Conservation (phyloP, 2,888 invertebrate species). For the Opisthograptis luteolata region DNA sequence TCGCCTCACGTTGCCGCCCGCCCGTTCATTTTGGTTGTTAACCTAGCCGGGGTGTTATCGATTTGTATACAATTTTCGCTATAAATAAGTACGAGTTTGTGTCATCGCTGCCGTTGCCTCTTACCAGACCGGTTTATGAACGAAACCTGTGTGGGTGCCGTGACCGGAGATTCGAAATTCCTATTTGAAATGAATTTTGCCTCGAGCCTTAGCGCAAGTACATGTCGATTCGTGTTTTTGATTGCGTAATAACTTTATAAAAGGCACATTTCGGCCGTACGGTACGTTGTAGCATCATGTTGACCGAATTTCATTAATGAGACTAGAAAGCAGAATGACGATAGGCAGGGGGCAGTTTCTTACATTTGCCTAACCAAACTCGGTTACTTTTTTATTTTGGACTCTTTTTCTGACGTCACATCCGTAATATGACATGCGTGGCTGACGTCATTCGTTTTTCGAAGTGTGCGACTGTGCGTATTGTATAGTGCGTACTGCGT, state of each 20-base stretch:
- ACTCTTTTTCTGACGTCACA: too few species aligned
- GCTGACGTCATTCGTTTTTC: too few species aligned
- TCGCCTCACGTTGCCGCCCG: slow-evolving; percentile 42
- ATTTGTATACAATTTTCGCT: slow-evolving; percentile 80
- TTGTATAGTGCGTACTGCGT: too few species aligned
- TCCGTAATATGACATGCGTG: too few species aligned
- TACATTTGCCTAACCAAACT: too few species aligned
- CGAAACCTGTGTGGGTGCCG: slow-evolving; percentile 68
- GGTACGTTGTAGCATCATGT: slow-evolving; percentile 43
- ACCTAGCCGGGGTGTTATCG: slow-evolving; percentile 66
- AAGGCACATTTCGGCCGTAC: slow-evolving; percentile 32
- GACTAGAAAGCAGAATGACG: slow-evolving; percentile 2
- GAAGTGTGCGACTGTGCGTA: too few species aligned
- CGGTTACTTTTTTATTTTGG: too few species aligned
- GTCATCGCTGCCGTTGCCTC: slow-evolving; percentile 62
- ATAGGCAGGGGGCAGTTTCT: not conserved
- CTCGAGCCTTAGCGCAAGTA: slow-evolving; percentile 19
- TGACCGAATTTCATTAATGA: slow-evolving; percentile 9
- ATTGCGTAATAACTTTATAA: slow-evolving; percentile 66
- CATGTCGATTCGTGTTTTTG: slow-evolving; percentile 41
- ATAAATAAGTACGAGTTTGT: slow-evolving; percentile 79
- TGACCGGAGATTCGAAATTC: slow-evolving; percentile 63
- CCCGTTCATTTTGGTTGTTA: slow-evolving; percentile 38
- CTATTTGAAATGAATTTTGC: slow-evolving; percentile 56
- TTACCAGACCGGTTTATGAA: slow-evolving; percentile 70